Conservation (phyloP, 2,888 invertebrate genomes). For the Cephus sareptanus region DNA sequence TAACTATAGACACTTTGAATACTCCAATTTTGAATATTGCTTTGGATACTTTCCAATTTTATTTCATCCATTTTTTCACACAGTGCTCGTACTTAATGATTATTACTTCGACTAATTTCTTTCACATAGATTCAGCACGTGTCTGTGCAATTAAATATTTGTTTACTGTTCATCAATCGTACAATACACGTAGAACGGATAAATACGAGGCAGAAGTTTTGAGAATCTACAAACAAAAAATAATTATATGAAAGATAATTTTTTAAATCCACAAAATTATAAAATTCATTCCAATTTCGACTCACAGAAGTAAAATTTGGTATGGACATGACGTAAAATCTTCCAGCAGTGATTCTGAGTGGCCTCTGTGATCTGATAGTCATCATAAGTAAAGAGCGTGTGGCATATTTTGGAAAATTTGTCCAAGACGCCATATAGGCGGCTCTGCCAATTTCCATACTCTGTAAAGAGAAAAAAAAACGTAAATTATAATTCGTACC, state of each 20-base stretch:
- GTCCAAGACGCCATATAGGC: slow-evolving; percentile 12
- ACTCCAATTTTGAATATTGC: too few relatives aligned
- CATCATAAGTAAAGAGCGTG: slow-evolving; percentile 7
- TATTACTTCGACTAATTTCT: too few relatives aligned
- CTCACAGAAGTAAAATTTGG: slow-evolving; percentile 12
- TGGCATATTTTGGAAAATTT: slow-evolving; percentile 8
- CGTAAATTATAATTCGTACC: too few relatives aligned
- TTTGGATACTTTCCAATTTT: not conserved
- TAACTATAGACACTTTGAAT: too few relatives aligned
- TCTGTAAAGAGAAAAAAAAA: not conserved
- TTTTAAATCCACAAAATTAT: not conserved
- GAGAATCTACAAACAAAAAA: slow-evolving; percentile 12
- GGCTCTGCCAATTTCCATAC: slow-evolving; percentile 9
- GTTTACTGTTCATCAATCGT: not conserved
- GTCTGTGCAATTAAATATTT: too few relatives aligned
- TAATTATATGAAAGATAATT: not conserved
- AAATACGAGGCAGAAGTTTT: slow-evolving; percentile 15
- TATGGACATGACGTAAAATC: slow-evolving; percentile 14
- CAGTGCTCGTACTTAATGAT: not conserved
- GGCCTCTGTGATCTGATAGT: slow-evolving; percentile 14
- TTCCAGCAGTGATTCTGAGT: slow-evolving; percentile 15
- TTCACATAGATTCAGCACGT: too few relatives aligned
- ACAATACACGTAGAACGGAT: slow-evolving; percentile 15
- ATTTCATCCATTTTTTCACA: not conserved
- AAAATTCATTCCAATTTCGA: not conserved